Conservation (phyloP, 2,797 vertebrate species). For the Hydrocynus forskahlii region DNA sequence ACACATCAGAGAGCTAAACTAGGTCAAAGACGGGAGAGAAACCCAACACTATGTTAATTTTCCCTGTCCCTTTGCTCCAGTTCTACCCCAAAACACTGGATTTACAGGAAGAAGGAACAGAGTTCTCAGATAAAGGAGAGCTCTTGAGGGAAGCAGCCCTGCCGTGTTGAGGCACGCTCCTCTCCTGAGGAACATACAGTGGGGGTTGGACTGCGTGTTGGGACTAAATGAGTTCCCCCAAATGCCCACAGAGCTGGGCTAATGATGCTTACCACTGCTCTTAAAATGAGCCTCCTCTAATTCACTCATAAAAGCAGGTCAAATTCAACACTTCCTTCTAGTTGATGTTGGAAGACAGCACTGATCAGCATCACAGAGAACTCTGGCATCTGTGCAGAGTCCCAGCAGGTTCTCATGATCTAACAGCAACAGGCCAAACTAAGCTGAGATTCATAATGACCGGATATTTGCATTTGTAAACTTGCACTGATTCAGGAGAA, state of each 20-base stretch:
- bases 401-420: no score
- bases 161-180: constrained; percentile 22
- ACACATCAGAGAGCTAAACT: constrained; percentile 43
- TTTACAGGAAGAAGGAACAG: not conserved
- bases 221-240: not conserved
- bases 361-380: not conserved
- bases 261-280: constrained; percentile 31
- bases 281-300: constrained; percentile 41
- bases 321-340: constrained; percentile 47
- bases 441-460: no score
- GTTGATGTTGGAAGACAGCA: not conserved
- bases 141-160: constrained; percentile 17
- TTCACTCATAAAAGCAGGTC: constrained; percentile 39
- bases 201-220: not conserved
- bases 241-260: constrained; percentile 19
- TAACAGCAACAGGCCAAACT: no score
- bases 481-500: not conserved
- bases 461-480: no score
- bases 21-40: constrained; percentile 50
- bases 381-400: no score
- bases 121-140: constrained; percentile 25
- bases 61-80: constrained; percentile 24
- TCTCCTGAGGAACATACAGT: constrained; percentile 27
- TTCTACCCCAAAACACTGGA: constrained; percentile 11
- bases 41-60: constrained; percentile 41